Evolutionary conservation across 1,140 invertebrate species (phyloP).

Genomic region (Galleria mellonella): DNA sequence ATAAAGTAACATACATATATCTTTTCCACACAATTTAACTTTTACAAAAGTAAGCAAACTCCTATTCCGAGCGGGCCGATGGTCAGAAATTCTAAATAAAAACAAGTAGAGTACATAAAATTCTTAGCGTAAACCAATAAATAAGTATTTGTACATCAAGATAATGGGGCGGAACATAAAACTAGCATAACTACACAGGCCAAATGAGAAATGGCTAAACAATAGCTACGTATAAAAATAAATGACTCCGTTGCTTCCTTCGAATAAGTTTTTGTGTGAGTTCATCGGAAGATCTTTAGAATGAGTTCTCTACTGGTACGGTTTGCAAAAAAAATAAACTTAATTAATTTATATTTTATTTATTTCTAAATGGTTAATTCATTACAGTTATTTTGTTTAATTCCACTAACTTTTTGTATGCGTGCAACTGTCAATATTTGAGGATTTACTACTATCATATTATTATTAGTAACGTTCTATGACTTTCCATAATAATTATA

Average conservation of each 20-base stretch:
- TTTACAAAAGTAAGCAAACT: no score
- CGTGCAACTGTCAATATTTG: no score
- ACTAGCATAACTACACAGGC: constrained; percentile 8
- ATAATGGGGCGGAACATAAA: constrained; percentile 3
- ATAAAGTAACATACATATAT: background rate
- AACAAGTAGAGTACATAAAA: constrained; percentile 10
- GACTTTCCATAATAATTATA: no score
- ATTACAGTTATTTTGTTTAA: no score
- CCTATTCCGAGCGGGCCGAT: no score
- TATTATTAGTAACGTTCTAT: no score
- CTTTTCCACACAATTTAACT: background rate
- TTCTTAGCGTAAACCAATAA: constrained; percentile 10
- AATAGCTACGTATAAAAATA: constrained; percentile 63
- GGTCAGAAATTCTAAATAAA: background rate
- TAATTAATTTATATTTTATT: constrained; percentile 1
- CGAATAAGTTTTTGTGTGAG: constrained; percentile 61
- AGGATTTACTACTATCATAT: no score
- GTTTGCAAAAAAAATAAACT: constrained; percentile 22
- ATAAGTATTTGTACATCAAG: constrained; percentile 6
- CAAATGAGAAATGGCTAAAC: constrained; percentile 63
- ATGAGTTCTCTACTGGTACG: constrained; percentile 41
- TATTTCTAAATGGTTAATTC: no score
- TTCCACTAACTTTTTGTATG: no score
- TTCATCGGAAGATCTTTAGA: constrained; percentile 66
- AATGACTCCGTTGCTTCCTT: constrained; percentile 45